Conservation (phyloP, 2,113 vertebrate species). For the Odontesthes bonariensis region DNA sequence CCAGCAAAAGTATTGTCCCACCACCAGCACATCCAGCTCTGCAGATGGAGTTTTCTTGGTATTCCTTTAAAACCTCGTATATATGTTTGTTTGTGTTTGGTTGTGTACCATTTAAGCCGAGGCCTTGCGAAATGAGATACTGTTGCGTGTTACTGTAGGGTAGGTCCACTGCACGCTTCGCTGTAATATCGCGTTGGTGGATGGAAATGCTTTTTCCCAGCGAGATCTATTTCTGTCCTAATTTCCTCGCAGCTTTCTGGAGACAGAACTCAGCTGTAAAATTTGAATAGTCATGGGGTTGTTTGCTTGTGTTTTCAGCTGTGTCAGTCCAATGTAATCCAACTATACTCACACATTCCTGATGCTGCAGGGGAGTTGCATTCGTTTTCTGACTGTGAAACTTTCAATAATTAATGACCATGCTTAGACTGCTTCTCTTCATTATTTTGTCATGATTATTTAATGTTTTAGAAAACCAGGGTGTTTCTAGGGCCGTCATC, state of each 20-base stretch:
- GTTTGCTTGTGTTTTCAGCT: conserved; percentile 1
- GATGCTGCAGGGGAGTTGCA: conserved; percentile 2
- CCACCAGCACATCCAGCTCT: no score
- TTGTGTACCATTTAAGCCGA: no score
- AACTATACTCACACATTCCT: background rate
- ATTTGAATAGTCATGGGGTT: background rate
- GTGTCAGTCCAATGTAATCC: conserved; percentile 12
- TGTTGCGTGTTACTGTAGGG: background rate
- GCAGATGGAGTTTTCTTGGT: no score
- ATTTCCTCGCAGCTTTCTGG: background rate
- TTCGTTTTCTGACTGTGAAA: conserved; percentile 8
- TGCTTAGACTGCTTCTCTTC: background rate
- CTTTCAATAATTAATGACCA: conserved; percentile 24
- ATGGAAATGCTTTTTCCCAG: background rate
- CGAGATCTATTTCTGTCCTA: background rate
- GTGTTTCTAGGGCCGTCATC: background rate
- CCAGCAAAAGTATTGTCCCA: no score
- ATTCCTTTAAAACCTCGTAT: no score
- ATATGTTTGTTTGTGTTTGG: no score
- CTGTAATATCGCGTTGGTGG: no score
- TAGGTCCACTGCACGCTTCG: background rate
- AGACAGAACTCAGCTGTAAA: background rate
- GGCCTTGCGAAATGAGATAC: background rate
- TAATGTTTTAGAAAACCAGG: conserved; percentile 13
- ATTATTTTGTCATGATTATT: conserved; percentile 7